Percentiles rank a stretch among this genome's conserved stretches.
Evolutionary conservation across 2,113 vertebrate genomes (phyloP).

Genomic region (Dipodomys stephensi): DNA sequence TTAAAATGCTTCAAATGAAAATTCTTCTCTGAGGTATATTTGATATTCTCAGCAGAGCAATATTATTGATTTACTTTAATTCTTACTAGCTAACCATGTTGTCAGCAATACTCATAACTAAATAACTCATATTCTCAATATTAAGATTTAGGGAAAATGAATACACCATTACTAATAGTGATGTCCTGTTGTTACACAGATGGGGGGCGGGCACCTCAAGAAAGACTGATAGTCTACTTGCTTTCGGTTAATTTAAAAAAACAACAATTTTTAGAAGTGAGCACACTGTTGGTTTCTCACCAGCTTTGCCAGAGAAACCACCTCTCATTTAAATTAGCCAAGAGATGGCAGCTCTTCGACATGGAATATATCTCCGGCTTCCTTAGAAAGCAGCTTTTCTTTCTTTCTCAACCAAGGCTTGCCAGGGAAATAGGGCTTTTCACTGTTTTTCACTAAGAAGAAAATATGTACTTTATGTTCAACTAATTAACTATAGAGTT

Average conservation of each 20-base stretch:
- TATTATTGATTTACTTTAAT: neutral
- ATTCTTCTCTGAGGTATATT: neutral
- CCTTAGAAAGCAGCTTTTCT: too few relatives aligned
- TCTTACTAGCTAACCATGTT: neutral
- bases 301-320: neutral
- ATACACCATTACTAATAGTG: neutral
- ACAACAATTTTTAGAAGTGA: neutral
- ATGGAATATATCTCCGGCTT: neutral
- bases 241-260: neutral
- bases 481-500: neutral
- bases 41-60: neutral
- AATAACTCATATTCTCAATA: neutral
- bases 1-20: neutral
- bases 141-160: fast-evolving
- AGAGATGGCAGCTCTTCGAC: neutral
- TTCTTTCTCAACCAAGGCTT: too few relatives aligned
- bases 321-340: neutral
- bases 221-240: neutral
- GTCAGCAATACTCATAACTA: neutral
- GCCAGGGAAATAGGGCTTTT: neutral
- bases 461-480: neutral
- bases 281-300: neutral
- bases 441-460: neutral
- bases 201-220: neutral
- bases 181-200: neutral